phyloP scores from a whole-genome alignment of 2,797 vertebrate species.

The Alosa sapidissima region DNA sequence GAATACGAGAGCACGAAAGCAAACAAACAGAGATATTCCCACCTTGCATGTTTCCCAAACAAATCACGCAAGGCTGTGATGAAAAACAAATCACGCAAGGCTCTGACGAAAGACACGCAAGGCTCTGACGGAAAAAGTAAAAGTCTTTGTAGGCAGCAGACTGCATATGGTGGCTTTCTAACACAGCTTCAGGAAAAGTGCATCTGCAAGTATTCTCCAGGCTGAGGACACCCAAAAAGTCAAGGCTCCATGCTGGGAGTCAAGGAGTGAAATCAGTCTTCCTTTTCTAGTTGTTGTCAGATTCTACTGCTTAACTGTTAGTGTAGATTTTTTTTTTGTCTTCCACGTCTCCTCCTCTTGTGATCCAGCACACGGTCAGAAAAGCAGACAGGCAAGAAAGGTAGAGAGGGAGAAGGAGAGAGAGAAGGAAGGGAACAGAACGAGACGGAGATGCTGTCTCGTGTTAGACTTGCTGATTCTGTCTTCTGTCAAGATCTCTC shows the following conservation, averaged over 20 bases:
- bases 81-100: neutral
- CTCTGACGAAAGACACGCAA: neutral
- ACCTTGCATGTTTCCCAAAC: neutral
- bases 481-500: constrained; percentile 53
- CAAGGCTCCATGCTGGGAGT: neutral
- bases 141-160: neutral
- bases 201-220: neutral
- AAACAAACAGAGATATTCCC: neutral
- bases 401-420: neutral
- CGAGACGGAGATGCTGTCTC: constrained; percentile 41
- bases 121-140: neutral
- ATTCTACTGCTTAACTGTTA: neutral
- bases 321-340: constrained; percentile 9
- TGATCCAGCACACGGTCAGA: neutral
- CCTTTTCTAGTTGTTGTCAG: constrained; percentile 42
- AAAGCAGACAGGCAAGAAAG: neutral
- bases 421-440: neutral
- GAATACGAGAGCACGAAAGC: neutral
- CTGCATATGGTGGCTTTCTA: neutral
- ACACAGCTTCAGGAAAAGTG: neutral
- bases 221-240: neutral
- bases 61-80: neutral
- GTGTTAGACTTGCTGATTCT: constrained; percentile 57
- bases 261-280: neutral
- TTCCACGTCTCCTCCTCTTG: neutral